A percentile compares a stretch with the other conserved stretches of the same genome.
Conservation (phyloP, 1,140 invertebrate species). For the Panagrolaimus sp. region DNA sequence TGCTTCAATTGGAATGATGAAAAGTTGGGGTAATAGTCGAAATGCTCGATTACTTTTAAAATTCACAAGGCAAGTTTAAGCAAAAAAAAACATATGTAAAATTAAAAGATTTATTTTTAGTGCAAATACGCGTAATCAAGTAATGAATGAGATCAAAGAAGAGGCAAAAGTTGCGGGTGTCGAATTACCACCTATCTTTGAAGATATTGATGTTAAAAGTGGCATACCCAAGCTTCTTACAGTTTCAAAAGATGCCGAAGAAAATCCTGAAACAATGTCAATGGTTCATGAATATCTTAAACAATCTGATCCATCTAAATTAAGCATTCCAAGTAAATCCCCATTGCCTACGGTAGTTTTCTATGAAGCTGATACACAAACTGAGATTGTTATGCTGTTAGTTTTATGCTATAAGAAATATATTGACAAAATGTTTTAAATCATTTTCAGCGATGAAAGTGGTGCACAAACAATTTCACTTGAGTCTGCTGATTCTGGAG, state of each 20-base stretch:
- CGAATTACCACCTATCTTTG: conserved; percentile 55
- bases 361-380: conserved; percentile 45
- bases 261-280: conserved; percentile 31
- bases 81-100: conserved; percentile 14
- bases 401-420: conserved; percentile 12
- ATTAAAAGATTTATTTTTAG: conserved; percentile 32
- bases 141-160: conserved; percentile 56
- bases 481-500: conserved; percentile 26
- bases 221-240: conserved; percentile 51
- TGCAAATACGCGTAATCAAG: conserved; percentile 43
- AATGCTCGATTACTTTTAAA: conserved; percentile 54
- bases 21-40: conserved; percentile 50
- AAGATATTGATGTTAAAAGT: conserved; percentile 52
- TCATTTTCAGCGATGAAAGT: conserved; percentile 48
- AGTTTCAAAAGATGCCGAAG: conserved; percentile 34
- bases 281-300: conserved; percentile 41
- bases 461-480: conserved; percentile 42
- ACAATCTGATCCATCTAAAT: conserved; percentile 24
- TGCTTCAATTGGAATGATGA: conserved; percentile 57
- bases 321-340: conserved; percentile 17
- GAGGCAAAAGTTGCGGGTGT: conserved; percentile 55
- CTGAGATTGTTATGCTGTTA: conserved; percentile 44
- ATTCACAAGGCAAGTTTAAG: conserved; percentile 29
- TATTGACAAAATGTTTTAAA: neutral
- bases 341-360: conserved; percentile 27